Evolutionary conservation across 2,797 vertebrate genomes (phyloP).

Genomic region (Acanthurus leucopareius): DNA sequence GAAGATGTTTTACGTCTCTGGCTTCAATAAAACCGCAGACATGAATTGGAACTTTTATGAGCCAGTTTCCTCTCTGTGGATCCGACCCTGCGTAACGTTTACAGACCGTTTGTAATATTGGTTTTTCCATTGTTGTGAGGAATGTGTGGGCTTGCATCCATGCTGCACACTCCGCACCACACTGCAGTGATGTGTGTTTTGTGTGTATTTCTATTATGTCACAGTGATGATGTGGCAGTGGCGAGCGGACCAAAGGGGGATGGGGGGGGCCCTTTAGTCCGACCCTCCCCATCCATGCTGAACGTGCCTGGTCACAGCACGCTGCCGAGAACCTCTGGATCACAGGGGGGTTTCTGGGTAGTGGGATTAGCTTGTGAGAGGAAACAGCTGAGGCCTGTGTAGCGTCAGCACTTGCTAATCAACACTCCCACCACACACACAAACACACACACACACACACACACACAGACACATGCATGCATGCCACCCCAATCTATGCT

Average conservation of each 20-base stretch:
- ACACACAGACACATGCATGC: conserved; percentile 6
- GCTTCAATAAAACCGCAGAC: background rate
- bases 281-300: conserved; percentile 28
- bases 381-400: conserved; percentile 85
- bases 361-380: conserved; percentile 83
- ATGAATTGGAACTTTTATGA: too few species aligned
- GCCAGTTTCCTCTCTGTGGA: background rate
- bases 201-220: conserved; percentile 74
- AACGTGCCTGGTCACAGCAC: conserved; percentile 70
- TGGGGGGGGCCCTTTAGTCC: conserved; percentile 31
- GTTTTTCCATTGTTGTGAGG: conserved; percentile 51
- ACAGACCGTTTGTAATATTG: conserved; percentile 9
- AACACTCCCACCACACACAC: conserved; percentile 65
- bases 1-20: background rate
- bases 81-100: conserved; percentile 6
- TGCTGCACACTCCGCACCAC: conserved; percentile 20
- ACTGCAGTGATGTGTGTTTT: conserved; percentile 24
- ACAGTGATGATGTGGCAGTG: conserved; percentile 76
- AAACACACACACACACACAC: background rate
- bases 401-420: conserved; percentile 83
- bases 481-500: conserved; percentile 41
- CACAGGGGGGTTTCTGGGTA: conserved; percentile 68
- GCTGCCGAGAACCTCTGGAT: conserved; percentile 72
- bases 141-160: conserved; percentile 50
- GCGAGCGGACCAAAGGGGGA: conserved; percentile 51